phyloP scores from a whole-genome alignment of 2,888 invertebrate species.

The Elegia similella region DNA sequence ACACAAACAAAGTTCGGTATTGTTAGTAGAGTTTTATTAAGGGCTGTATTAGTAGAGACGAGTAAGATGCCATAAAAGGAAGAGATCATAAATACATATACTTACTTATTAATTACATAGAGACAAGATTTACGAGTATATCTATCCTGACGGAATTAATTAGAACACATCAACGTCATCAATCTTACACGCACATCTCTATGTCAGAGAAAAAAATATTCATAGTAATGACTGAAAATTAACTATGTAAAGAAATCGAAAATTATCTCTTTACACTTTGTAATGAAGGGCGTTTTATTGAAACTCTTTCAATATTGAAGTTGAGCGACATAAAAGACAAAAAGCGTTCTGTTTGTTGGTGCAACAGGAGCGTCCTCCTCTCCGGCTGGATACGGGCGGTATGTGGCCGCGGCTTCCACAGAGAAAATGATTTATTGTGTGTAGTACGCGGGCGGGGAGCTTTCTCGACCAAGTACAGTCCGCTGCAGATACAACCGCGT shows the following conservation, averaged over 20 bases:
- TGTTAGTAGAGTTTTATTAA: too few species aligned
- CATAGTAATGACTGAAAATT: neutral
- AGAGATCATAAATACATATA: too few species aligned
- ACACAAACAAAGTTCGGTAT: neutral
- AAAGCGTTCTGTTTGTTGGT: constrained; percentile 26
- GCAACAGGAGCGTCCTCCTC: constrained; percentile 24
- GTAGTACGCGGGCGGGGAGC: constrained; percentile 57
- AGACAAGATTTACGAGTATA: too few species aligned
- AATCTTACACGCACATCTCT: too few species aligned
- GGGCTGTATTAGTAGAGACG: too few species aligned
- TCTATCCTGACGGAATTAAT: too few species aligned
- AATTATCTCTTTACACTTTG: neutral
- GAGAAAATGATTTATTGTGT: constrained; percentile 80
- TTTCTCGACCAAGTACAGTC: constrained; percentile 74
- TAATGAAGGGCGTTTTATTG: neutral
- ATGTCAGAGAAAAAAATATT: too few species aligned
- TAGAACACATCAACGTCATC: too few species aligned
- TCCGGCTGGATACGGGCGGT: constrained; percentile 43
- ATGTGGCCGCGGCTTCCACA: constrained; percentile 60
- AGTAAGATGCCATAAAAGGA: too few species aligned
- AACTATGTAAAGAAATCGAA: neutral
- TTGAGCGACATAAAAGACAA: constrained; percentile 5
- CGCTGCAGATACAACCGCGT: constrained; percentile 81
- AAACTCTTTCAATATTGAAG: neutral
- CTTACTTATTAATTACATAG: too few species aligned